A percentile compares a stretch with the other conserved stretches of the same genome.
Conservation (phyloP, 2,888 invertebrate genomes). For the Cataglyphis altisquamis region DNA sequence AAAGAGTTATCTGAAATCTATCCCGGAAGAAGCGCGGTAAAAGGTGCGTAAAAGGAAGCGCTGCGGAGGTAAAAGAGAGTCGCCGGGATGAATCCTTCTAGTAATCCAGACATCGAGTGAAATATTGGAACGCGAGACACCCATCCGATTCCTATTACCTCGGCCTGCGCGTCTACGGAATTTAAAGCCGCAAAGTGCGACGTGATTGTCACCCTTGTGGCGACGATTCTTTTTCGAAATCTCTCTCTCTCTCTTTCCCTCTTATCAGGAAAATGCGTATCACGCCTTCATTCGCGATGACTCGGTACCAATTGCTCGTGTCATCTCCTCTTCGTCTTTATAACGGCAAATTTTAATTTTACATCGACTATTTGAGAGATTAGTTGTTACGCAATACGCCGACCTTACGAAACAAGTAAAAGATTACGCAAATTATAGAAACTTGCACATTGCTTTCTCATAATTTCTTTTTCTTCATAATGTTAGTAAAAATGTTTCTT, state of each 20-base stretch:
- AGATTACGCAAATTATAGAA: too few species aligned
- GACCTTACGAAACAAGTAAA: too few species aligned
- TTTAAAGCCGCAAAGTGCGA: conserved; percentile 41
- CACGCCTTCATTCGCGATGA: background rate
- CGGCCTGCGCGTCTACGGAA: conserved; percentile 47
- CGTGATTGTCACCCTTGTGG: conserved; percentile 49
- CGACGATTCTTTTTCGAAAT: background rate
- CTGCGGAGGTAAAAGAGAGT: conserved; percentile 26
- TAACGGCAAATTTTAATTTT: background rate
- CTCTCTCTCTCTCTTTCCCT: too few species aligned
- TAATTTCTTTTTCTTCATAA: too few species aligned
- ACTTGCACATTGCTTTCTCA: too few species aligned
- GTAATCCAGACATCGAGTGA: conserved; percentile 74
- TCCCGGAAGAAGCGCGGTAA: background rate
- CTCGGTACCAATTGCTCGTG: too few species aligned
- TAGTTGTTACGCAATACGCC: too few species aligned
- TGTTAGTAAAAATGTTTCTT: too few species aligned
- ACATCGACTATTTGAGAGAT: background rate
- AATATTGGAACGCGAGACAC: conserved; percentile 80
- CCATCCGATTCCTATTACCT: conserved; percentile 79
- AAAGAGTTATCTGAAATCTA: background rate
- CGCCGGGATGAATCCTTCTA: conserved; percentile 65
- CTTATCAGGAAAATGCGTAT: too few species aligned
- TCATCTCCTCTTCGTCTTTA: background rate
- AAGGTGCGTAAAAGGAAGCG: conserved; percentile 48